Conservation (phyloP, 2,797 vertebrate genomes). For the Phrynocephalus guinanensis region DNA sequence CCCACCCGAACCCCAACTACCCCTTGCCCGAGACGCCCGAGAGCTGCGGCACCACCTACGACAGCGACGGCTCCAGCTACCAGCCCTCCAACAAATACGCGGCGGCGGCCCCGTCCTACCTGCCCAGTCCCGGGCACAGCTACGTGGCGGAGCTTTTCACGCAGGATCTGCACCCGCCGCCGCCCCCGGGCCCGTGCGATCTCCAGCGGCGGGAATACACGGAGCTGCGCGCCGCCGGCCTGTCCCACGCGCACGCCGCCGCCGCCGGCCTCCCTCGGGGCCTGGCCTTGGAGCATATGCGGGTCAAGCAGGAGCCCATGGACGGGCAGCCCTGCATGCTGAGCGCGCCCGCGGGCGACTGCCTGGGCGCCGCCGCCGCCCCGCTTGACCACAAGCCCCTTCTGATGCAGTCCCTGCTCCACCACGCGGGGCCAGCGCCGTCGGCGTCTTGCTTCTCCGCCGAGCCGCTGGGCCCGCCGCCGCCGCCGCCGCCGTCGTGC, state of each 20-base stretch:
- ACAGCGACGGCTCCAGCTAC: slow-evolving; percentile 79
- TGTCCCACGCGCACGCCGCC: slow-evolving; percentile 45
- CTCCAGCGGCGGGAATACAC: slow-evolving; percentile 83
- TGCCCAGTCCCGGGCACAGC: slow-evolving; percentile 79
- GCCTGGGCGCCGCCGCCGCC: slow-evolving; percentile 44
- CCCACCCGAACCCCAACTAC: slow-evolving; percentile 72
- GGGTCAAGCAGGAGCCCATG: slow-evolving; percentile 85
- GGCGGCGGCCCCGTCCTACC: slow-evolving; percentile 60
- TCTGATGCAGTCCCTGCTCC: slow-evolving; percentile 52
- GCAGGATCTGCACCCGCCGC: slow-evolving; percentile 78
- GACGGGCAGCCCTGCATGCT: slow-evolving; percentile 85
- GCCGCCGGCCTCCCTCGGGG: not conserved
- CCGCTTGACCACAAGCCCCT: slow-evolving; percentile 79
- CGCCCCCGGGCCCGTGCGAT: slow-evolving; percentile 58
- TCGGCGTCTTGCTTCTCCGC: slow-evolving; percentile 53
- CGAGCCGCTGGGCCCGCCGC: slow-evolving; percentile 55
- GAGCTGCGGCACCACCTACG: slow-evolving; percentile 85
- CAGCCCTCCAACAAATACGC: slow-evolving; percentile 69
- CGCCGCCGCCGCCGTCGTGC: slow-evolving; percentile 47
- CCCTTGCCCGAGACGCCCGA: slow-evolving; percentile 90
- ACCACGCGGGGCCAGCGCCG: slow-evolving; percentile 29
- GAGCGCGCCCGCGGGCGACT: slow-evolving; percentile 60
- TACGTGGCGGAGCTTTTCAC: slow-evolving; percentile 89
- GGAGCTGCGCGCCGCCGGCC: slow-evolving; percentile 78
- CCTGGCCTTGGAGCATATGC: slow-evolving; percentile 70